Conservation (phyloP, 1,140 invertebrate species). For the Pentalonia nigronervosa region DNA sequence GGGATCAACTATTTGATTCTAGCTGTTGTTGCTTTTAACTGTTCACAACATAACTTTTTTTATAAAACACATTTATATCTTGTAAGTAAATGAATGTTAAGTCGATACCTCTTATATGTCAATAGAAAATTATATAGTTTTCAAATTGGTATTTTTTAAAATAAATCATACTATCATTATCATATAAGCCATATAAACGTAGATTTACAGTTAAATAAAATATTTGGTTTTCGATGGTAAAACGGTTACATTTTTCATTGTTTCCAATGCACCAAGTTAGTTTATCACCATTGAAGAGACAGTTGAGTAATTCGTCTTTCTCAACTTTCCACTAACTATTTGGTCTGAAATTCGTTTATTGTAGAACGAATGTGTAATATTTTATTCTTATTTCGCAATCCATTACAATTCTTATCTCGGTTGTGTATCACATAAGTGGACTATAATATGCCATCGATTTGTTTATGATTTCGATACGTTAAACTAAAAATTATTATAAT, state of each 20-base stretch:
- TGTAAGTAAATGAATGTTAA: too few species aligned
- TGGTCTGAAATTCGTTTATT: background rate
- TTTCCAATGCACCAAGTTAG: background rate
- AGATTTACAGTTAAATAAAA: background rate
- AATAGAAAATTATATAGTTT: too few species aligned
- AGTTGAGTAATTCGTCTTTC: background rate
- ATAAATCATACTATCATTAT: too few species aligned
- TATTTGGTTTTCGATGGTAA: background rate
- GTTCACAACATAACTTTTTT: too few species aligned
- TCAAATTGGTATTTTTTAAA: too few species aligned
- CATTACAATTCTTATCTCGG: background rate
- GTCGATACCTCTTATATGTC: too few species aligned
- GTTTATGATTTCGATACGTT: background rate
- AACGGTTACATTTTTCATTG: background rate
- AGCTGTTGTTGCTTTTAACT: too few species aligned
- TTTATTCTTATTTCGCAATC: background rate
- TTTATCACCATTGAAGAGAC: background rate
- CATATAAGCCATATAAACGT: too few species aligned
- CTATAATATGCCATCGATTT: background rate
- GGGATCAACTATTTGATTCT: too few species aligned
- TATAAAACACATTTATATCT: too few species aligned
- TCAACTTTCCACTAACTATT: background rate
- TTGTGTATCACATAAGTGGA: background rate
- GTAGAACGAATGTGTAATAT: background rate
- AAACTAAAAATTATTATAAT: background rate